phyloP scores from a whole-genome alignment of 2,888 invertebrate species.

The Dolomedes plantarius region DNA sequence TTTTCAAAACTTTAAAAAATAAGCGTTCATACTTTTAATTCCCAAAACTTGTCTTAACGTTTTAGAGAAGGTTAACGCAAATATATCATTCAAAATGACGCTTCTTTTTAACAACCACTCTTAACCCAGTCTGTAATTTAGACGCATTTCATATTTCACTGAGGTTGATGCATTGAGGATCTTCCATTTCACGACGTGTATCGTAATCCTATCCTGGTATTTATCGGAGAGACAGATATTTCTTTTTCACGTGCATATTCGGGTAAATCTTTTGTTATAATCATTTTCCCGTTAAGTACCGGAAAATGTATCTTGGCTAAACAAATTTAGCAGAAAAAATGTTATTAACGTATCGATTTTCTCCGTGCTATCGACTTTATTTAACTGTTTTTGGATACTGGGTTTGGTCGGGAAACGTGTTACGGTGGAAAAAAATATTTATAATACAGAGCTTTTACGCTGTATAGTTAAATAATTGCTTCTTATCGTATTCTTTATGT shows the following conservation, averaged over 20 bases:
- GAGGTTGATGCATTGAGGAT: not conserved
- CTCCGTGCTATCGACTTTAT: conserved; percentile 16
- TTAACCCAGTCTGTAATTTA: too few relatives aligned
- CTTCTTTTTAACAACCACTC: too few relatives aligned
- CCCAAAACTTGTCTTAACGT: too few relatives aligned
- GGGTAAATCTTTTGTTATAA: conserved; percentile 15
- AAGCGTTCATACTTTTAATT: too few relatives aligned
- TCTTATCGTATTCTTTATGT: conserved; percentile 38
- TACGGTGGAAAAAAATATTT: not conserved
- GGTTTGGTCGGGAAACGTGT: conserved; percentile 7
- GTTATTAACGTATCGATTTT: conserved; percentile 35
- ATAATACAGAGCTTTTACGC: not conserved
- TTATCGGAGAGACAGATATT: not conserved
- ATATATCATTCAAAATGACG: too few relatives aligned
- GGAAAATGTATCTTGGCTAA: not conserved
- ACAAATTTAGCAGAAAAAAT: conserved; percentile 31
- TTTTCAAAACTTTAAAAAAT: too few relatives aligned
- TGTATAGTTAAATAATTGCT: conserved; percentile 41
- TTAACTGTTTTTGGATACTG: not conserved
- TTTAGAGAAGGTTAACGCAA: too few relatives aligned
- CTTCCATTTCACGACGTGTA: too few relatives aligned
- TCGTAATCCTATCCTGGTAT: not conserved
- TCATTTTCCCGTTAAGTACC: conserved; percentile 38
- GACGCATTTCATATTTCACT: too few relatives aligned
- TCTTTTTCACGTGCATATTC: not conserved